Evolutionary conservation across 2,113 vertebrate genomes (phyloP), one percentile per base, ranked within the genome.

Genomic region (Lasiurus borealis): DNA sequence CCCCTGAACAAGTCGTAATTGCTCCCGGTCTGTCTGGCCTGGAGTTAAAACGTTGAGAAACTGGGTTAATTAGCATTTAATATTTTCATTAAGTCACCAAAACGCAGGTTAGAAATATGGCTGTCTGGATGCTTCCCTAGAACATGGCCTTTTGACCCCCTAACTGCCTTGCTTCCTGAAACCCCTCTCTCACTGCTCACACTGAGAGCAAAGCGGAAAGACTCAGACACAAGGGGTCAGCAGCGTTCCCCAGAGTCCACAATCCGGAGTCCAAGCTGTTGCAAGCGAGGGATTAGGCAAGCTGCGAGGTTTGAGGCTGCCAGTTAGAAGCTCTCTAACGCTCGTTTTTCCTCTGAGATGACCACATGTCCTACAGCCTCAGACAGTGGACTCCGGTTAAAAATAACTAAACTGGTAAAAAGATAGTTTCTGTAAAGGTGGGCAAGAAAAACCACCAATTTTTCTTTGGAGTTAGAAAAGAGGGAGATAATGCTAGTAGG

Each of bases 51-150:
- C 64, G 29, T 95, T 90, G 48, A 0, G 8, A 97, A 98, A 97
- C 77, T 90, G 95, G 66, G 82, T 57, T 90, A 95, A 96, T 54
- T 89, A 95, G 88, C 91, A 34, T 85, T 95, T 91, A 25, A 62
- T 84, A 81, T 92, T 81, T 95, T 15, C 90, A 80, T 77, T 73
- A 82, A 71, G 87, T 96, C 96, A 29, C 76, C 95, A 95, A 95
- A 93, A 95, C 90, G 27, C 14, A 84, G 89, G 93, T 90, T 89
- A 91, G 93, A 88, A 86, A 91, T 62, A 59, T 0, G 19, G 54
- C 44, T 87, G 15, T 59, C 23, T 31, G 76, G 69, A 68, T 78
- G 62, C 34, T 88, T 10, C 66, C 66, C 34, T 12, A 68, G 62
- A 62, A 4, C 27, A 12, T 73, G 50, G 34, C 81, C 88, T 86